Base-by-base conservation (phyloP, 2,113 vertebrate species). In the Myotis brandtii region DNA sequence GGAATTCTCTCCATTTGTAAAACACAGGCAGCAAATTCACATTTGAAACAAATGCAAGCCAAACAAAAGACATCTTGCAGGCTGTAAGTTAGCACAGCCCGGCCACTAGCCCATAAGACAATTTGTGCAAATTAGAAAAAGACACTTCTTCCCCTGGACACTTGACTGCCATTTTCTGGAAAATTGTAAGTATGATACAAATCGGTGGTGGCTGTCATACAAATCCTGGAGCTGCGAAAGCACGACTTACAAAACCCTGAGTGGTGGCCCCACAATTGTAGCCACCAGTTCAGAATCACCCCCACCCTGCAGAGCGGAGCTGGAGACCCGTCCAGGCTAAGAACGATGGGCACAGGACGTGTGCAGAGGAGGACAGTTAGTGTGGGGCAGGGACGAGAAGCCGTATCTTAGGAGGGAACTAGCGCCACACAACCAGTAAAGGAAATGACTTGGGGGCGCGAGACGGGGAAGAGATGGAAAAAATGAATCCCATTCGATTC, bases 241-340 rank as follows among this genome's bases (percentile, higher is more conserved):
- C 13, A 8, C 2, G 1, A 6, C 30, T 43, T 73, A 17, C 11
- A 64, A 3, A 70, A 48, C 8, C 11, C 0, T 23, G 34, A 8
- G 52, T 6, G 2, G 40, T 2, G 4, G 14, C 52, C 23, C n/a
- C 54, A 20, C 21, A 5, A 79, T 59, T 32, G 66, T 54, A 82
- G 52, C 66, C 34, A 6, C 52, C 3, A 4, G 5, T 16, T n/a
- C 69, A 27, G 54, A 83, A 25, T 37, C 81, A 18, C 11, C 64
- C 69, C 69, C 30, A 9, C 46, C 2, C 80, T 11, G 43, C 70
- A 50, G 25, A 25, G 84, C 52, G 40, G 52, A 72, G 54, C 69
- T 4, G 67, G 37, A 37, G 9, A 27, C 77, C 11, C 7, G n/a
- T 5, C 84, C 11, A 0, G 14, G 43, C 34, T 14, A 20, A 67